These are phyloP conservation scores for Delia radicum DNA, from an alignment of 1,140 invertebrate genomes.

Conservation along the genomic window DNA sequence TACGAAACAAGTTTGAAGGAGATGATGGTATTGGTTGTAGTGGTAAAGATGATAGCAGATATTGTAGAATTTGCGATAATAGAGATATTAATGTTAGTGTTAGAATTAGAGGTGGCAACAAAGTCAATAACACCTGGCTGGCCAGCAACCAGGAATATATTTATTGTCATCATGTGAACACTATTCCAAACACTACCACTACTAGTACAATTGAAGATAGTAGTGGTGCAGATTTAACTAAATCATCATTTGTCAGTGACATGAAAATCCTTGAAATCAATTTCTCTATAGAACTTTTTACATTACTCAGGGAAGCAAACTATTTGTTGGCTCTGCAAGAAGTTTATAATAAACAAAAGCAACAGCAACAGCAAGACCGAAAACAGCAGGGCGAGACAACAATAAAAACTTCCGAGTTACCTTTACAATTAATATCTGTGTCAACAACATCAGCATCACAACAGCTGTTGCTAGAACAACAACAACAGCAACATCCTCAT, in stretches of 20 bases:
- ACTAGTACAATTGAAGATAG: background rate
- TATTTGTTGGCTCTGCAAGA: slow-evolving; percentile 43
- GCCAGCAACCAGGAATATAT: background rate
- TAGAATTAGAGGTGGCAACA: background rate
- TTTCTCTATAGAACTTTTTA: slow-evolving; percentile 44
- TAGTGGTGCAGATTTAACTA: background rate
- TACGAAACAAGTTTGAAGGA: too few species aligned
- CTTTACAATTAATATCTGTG: background rate
- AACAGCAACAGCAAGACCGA: too few species aligned
- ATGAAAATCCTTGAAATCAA: slow-evolving; percentile 36
- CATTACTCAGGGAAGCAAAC: slow-evolving; percentile 45
- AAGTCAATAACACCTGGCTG: slow-evolving; percentile 6
- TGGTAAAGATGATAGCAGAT: background rate
- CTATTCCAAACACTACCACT: background rate
- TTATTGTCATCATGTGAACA: slow-evolving; percentile 2
- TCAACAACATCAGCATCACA: background rate
- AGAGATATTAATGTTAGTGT: background rate
- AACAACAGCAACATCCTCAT: slow-evolving; percentile 2
- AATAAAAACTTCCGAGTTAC: background rate
- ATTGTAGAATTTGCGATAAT: background rate
- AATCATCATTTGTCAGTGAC: slow-evolving; percentile 10
- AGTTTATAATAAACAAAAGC: background rate
- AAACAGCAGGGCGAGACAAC: background rate
- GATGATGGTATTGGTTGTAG: background rate
- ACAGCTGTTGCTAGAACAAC: background rate